These are phyloP conservation scores for Agrotis clavis DNA, from an alignment of 2,888 invertebrate genomes.

Conservation along the genomic window DNA sequence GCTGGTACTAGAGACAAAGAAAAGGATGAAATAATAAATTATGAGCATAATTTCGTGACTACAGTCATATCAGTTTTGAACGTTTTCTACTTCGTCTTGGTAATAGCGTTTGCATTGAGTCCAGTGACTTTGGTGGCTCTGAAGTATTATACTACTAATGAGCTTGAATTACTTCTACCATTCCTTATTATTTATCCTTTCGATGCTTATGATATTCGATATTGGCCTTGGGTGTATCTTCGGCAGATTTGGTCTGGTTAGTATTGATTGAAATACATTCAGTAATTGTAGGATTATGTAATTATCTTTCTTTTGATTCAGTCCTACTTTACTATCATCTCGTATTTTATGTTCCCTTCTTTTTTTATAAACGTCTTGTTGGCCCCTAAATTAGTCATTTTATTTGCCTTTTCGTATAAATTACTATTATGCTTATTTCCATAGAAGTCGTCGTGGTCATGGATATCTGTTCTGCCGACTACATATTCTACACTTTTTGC, in stretches of 20 bases:
- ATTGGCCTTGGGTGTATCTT: conserved; percentile 79
- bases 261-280: conserved; percentile 44
- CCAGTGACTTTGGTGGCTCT: conserved; percentile 71
- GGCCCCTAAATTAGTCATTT: too few relatives aligned
- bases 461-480: conserved; percentile 69
- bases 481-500: conserved; percentile 76
- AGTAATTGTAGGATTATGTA: too few relatives aligned
- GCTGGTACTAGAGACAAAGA: conserved; percentile 39
- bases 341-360: neutral
- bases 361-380: too few relatives aligned
- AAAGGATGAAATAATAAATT: conserved; percentile 65
- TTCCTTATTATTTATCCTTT: conserved; percentile 81
- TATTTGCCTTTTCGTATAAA: too few relatives aligned
- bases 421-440: conserved; percentile 30
- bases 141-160: conserved; percentile 72
- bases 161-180: conserved; percentile 73
- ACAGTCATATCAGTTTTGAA: conserved; percentile 70
- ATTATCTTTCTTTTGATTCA: too few relatives aligned
- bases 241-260: conserved; percentile 80
- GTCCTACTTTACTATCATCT: too few relatives aligned
- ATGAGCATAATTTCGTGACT: conserved; percentile 71
- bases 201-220: conserved; percentile 71
- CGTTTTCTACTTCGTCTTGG: conserved; percentile 66
- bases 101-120: conserved; percentile 69
- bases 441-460: conserved; percentile 71